Conservation (phyloP, 2,797 vertebrate species). For the Sebastolobus altivelis region DNA sequence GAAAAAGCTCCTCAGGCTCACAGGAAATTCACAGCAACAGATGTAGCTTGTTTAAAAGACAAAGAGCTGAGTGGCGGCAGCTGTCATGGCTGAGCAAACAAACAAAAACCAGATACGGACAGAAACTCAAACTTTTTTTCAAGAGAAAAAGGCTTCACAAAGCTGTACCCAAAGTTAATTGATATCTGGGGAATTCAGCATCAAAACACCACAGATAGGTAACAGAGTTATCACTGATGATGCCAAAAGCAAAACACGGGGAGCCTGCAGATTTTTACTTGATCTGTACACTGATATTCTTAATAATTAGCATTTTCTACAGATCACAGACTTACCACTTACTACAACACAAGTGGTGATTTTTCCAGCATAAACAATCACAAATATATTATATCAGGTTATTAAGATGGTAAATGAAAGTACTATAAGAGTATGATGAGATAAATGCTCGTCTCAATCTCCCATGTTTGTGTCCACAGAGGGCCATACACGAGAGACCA, state of each 20-base stretch:
- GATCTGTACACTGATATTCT: background rate
- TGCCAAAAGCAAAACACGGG: background rate
- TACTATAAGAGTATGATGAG: background rate
- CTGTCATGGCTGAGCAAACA: constrained; percentile 10
- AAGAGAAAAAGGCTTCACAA: constrained; percentile 10
- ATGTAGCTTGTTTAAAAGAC: constrained; percentile 6
- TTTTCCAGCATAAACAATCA: too few relatives aligned
- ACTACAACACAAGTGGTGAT: background rate
- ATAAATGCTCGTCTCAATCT: background rate
- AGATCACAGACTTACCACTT: background rate
- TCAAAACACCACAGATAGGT: background rate
- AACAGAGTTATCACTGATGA: background rate
- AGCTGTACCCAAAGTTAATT: background rate
- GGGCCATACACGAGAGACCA: too few relatives aligned
- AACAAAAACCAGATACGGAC: background rate
- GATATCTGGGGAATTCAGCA: background rate
- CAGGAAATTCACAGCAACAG: constrained; percentile 6
- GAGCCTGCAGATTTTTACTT: background rate
- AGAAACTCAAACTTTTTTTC: background rate
- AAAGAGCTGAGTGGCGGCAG: background rate
- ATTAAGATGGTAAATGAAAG: background rate
- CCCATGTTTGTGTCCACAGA: too few relatives aligned
- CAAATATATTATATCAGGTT: background rate
- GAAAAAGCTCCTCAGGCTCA: constrained; percentile 3
- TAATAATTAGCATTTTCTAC: background rate